Percentiles rank a stretch among this genome's conserved stretches.
phyloP scores from a whole-genome alignment of 2,113 vertebrate species.

The Ammodytes marinus region DNA sequence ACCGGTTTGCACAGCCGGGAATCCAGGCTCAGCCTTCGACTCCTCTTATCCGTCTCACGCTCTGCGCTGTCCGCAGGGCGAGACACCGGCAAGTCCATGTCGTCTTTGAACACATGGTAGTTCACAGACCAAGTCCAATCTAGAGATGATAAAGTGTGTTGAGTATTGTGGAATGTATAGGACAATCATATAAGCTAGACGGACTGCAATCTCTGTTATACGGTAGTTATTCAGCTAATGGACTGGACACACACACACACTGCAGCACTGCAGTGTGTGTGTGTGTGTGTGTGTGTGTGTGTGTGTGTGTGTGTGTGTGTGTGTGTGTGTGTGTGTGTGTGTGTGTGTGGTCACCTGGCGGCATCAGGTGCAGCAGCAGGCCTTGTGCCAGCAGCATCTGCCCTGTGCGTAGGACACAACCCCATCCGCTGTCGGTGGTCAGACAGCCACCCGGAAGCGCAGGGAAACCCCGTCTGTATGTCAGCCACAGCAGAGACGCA shows the following conservation, averaged over 20 bases:
- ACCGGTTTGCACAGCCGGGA: conserved; percentile 66
- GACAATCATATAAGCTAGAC: neutral
- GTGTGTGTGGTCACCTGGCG: conserved; percentile 80
- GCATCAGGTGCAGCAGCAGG: conserved; percentile 87
- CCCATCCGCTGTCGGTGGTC: conserved; percentile 93
- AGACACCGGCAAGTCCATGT: conserved; percentile 74
- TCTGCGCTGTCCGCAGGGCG: conserved; percentile 23
- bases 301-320: too few species aligned
- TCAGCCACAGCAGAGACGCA: conserved; percentile 89
- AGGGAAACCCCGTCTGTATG: conserved; percentile 90
- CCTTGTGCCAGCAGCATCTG: conserved; percentile 93
- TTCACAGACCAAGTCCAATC: conserved; percentile 83
- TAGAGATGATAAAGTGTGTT: conserved; percentile 38
- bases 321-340: too few species aligned
- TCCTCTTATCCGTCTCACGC: neutral
- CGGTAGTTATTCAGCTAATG: neutral
- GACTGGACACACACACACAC: too few species aligned
- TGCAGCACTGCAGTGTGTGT: neutral
- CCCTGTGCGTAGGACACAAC: conserved; percentile 91
- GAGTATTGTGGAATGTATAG: neutral
- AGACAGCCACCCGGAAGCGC: conserved; percentile 81
- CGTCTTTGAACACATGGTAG: conserved; percentile 75
- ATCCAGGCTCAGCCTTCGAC: conserved; percentile 68
- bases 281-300: neutral
- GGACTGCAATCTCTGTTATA: neutral